phyloP scores from a whole-genome alignment of 2,797 vertebrate species.

The Diplodus sargus region DNA sequence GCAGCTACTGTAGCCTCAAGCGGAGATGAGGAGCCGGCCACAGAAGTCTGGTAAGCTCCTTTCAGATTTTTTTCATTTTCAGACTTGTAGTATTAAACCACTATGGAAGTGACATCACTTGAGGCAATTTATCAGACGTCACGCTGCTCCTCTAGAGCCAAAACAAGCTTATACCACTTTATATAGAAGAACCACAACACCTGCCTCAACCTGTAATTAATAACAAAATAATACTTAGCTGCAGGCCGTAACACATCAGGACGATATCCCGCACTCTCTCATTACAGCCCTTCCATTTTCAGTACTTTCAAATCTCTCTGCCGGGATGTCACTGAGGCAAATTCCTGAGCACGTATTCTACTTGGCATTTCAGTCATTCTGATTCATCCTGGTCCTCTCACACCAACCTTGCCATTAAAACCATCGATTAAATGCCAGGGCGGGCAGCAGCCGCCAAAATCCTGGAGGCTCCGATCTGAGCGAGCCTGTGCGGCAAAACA shows the following conservation, averaged over 20 bases:
- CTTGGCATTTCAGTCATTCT: slow-evolving; percentile 14
- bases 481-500: neutral
- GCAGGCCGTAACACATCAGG: neutral
- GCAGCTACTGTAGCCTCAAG: neutral
- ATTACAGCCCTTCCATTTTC: neutral
- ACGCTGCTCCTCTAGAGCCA: too few species aligned
- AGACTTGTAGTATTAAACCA: neutral
- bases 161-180: neutral
- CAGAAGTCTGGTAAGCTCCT: neutral
- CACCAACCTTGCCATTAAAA: slow-evolving; percentile 12
- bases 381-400: slow-evolving; percentile 16
- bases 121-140: neutral
- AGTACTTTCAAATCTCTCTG: slow-evolving; percentile 19
- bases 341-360: slow-evolving; percentile 5
- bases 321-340: neutral
- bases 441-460: neutral
- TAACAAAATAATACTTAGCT: neutral
- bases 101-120: neutral
- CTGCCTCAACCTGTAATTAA: neutral
- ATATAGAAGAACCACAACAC: neutral
- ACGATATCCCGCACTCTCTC: neutral
- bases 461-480: neutral
- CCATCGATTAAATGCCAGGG: slow-evolving; percentile 1
- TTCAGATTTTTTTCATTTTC: neutral
- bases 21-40: too few species aligned